Conservation (phyloP, 2,888 invertebrate species). For the Tetropium fuscum region DNA sequence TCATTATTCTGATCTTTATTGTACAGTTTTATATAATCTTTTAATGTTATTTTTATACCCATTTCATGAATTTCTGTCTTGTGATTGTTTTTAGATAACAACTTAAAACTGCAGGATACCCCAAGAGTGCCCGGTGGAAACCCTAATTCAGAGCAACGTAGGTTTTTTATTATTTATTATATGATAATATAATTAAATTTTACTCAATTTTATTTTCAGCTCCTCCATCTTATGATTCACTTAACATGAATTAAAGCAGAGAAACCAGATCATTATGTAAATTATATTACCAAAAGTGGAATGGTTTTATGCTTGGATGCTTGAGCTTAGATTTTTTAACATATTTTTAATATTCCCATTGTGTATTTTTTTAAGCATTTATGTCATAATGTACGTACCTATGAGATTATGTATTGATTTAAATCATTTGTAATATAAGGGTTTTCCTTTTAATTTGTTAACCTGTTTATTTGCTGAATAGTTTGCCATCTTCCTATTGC, state of each 20-base stretch:
- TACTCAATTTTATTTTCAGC: constrained; percentile 40
- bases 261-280: not conserved
- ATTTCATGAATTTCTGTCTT: not conserved
- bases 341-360: no score
- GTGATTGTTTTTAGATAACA: constrained; percentile 14
- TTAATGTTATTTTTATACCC: no score
- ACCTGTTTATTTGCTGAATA: no score
- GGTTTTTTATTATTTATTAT: constrained; percentile 20
- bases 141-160: constrained; percentile 35
- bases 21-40: not conserved
- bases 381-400: no score
- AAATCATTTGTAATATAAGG: no score
- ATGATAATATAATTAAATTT: constrained; percentile 1
- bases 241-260: constrained; percentile 12
- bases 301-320: not conserved
- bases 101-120: constrained; percentile 27
- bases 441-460: no score
- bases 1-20: not conserved
- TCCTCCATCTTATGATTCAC: constrained; percentile 47
- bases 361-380: no score
- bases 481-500: no score
- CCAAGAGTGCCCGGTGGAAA: constrained; percentile 12
- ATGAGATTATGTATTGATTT: no score
- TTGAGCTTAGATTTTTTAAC: no score
- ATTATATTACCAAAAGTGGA: not conserved